Percentiles rank a stretch among this genome's conserved stretches.
Evolutionary conservation across 2,797 vertebrate species (phyloP).

Genomic region (Anisognathus igniventris): DNA sequence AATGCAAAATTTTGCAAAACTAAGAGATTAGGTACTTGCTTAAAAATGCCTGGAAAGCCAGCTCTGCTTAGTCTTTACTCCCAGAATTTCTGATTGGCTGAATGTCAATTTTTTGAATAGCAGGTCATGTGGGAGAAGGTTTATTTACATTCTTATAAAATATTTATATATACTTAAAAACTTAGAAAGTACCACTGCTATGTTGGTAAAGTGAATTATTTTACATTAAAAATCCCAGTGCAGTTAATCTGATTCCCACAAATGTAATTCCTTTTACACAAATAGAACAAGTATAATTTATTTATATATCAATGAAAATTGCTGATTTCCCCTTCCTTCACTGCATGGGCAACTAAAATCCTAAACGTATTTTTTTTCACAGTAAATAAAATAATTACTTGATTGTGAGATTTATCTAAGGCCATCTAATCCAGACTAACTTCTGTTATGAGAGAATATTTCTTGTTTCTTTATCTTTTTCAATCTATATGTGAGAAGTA

Average conservation of each 20-base stretch:
- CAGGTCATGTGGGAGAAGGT: not conserved
- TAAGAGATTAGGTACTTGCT: not conserved
- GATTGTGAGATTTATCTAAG: not conserved
- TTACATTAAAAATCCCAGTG: not conserved
- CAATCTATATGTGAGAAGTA: not conserved
- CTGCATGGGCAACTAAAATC: not conserved
- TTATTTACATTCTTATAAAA: constrained; percentile 7
- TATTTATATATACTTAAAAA: not conserved
- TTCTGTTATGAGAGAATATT: not conserved
- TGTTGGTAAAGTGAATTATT: not conserved
- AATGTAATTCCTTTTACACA: not conserved
- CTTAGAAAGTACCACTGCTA: not conserved
- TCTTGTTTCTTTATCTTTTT: not conserved
- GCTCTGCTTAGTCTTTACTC: not conserved
- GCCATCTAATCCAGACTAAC: not conserved
- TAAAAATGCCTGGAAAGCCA: not conserved
- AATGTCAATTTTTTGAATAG: not conserved
- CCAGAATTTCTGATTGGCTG: not conserved
- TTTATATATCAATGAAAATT: not conserved
- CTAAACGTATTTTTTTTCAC: not conserved
- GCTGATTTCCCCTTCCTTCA: not conserved
- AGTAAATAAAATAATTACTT: not conserved
- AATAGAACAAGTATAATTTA: not conserved
- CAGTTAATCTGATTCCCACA: not conserved
- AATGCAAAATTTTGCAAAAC: not conserved